Evolutionary conservation across 2,797 vertebrate species (phyloP), one percentile per base, ranked within the genome.

Genomic region (Eulemur rubriventer): DNA sequence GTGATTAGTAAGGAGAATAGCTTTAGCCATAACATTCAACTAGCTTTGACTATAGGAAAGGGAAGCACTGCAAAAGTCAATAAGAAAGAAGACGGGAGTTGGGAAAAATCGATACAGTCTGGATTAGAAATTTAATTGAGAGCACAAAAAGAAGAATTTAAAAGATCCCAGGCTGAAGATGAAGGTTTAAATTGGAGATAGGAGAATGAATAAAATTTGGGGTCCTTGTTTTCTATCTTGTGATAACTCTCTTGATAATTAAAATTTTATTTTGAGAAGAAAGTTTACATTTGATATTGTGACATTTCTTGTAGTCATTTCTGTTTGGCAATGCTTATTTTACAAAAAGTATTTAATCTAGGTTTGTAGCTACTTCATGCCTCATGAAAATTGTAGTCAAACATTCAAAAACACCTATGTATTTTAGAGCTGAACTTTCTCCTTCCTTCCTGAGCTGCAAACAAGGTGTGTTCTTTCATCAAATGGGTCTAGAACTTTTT

Each of bases 311-410:
- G 3, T 55, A n/a, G 16, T 75, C 7, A 75, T 63, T 91, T 86
- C 76, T 67, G 5, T 89, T 95, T 92, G 65, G 8, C 11, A 7
- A 26, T 82, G 38, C 88, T 84, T 79, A 94, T 73, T 94, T 94
- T 78, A 78, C 13, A 80, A 35, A 90, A 90, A 79, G 30, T 69
- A 85, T 75, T 88, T 67, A 59, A 80, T 67, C 35, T 92, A 69
- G 48, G 5, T 70, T 59, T 85, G 24, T 55, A 85, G 43, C 17
- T 92, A 78, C 57, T 73, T 61, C 28, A 35, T 78, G 24, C 35
- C 41, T 93, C 48, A 82, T 79, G 48, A 63, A 95, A 81, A 87
- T 57, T 89, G 9, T 69, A 69, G 24, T 20, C 46, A 81, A 46
- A 50, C 18, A 79, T 91, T 72, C 43, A 78, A 69, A 61, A 72